phyloP scores from a whole-genome alignment of 2,888 invertebrate species.

The Parnassius apollo region DNA sequence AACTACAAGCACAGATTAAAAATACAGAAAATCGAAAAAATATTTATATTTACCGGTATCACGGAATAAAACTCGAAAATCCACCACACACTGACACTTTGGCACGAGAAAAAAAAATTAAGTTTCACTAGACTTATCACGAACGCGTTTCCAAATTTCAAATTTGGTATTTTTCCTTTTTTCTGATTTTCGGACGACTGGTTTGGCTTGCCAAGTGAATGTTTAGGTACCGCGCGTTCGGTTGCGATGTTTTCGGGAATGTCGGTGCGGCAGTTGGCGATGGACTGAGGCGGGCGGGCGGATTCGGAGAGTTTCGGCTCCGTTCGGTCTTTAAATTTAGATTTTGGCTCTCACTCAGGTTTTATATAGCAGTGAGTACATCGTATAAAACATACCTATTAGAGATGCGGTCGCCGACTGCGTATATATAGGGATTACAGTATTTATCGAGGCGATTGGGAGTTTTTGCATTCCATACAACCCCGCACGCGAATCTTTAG shows the following conservation, averaged over 20 bases:
- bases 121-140: slow-evolving; percentile 57
- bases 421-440: slow-evolving; percentile 78
- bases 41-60: slow-evolving; percentile 65
- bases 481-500: slow-evolving; percentile 50
- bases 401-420: slow-evolving; percentile 73
- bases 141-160: slow-evolving; percentile 58
- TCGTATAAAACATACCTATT: slow-evolving; percentile 79
- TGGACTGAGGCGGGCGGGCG: slow-evolving; percentile 79
- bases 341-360: slow-evolving; percentile 84
- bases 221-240: slow-evolving; percentile 66
- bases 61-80: slow-evolving; percentile 53
- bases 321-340: slow-evolving; percentile 82
- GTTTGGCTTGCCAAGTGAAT: slow-evolving; percentile 37
- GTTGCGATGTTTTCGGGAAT: slow-evolving; percentile 65
- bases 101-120: slow-evolving; percentile 51
- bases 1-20: slow-evolving; percentile 42
- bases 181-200: slow-evolving; percentile 48
- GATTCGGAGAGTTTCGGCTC: slow-evolving; percentile 67
- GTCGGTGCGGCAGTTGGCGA: slow-evolving; percentile 72
- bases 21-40: slow-evolving; percentile 33
- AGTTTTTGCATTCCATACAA: slow-evolving; percentile 68
- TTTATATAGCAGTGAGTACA: slow-evolving; percentile 81
- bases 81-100: slow-evolving; percentile 73
- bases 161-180: slow-evolving; percentile 40
- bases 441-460: slow-evolving; percentile 77